Base-by-base conservation (phyloP, 23 tunicate species). In the Trididemnum clinides region DNA sequence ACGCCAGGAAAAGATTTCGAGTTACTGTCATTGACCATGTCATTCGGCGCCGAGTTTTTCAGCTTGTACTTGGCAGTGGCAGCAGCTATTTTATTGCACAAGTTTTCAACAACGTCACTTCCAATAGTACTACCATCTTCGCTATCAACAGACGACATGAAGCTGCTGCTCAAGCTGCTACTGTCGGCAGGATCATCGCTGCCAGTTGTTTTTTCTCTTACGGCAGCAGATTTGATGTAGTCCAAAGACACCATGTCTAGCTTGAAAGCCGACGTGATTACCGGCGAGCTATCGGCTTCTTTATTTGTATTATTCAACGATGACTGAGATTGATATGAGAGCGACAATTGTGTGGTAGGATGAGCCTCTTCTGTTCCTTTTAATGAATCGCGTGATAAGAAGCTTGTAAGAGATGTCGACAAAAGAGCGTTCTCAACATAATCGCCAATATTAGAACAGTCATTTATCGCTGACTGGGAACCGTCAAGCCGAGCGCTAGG, bases 111-210 rank as follows among this genome's bases (percentile, higher is more conserved):
- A 2, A 87, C 85, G 72, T 87, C 91, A 36, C 91, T 87, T 10
- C 77, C 91, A 26, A 87, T 80, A 10, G 91, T 63, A 29, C 91
- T 87, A 7, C 91, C 91, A 72, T 87, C 91, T 5, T 87, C 85
- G 81, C 91, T 87, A 72, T 54, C 91, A 15, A 87, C 33, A 36
- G 91, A 71, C 33, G 91, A 87, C 39, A 87, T 87, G 37, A 87
- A 78, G 51, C 91, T 87, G 58, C 91, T 87, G 64, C 77, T 87
- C 59, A 80, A 28, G 65, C 91, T 87, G 73, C 85, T 87, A 26
- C 32, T 39, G 28, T 85, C 80, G n/a, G 38, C 33, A 19, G 59
- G 18, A 4, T 83, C 50, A 23, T 79, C 81, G 44, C 51, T 72
- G 0, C 33, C 58, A 23, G 39, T 58, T 18, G 84, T 65, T 28